phyloP scores from a whole-genome alignment of 2,797 vertebrate genomes.

The Vipera latastei region DNA sequence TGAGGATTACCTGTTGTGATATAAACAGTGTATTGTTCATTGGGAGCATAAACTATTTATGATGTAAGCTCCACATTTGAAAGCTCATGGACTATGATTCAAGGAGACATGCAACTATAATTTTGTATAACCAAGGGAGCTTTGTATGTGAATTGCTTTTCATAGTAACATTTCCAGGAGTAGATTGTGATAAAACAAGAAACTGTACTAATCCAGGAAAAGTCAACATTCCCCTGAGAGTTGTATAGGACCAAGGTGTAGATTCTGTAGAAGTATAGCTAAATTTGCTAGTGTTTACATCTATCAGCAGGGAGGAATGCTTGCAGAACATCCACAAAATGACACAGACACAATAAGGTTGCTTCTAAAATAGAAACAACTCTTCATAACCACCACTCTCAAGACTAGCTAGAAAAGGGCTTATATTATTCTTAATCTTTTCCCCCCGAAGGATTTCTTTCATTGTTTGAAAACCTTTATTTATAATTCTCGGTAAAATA shows the following conservation, averaged over 20 bases:
- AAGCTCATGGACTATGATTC: not conserved
- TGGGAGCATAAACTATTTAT: not conserved
- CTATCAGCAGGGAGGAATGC: not conserved
- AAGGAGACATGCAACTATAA: not conserved
- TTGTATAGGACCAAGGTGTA: not conserved
- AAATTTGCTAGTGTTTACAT: not conserved
- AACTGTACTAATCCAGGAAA: not conserved
- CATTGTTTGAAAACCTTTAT: not conserved
- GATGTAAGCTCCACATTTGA: not conserved
- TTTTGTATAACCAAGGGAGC: not conserved
- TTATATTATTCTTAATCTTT: not conserved
- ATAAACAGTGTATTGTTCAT: not conserved
- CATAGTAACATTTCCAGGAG: not conserved
- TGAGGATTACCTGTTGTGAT: not conserved
- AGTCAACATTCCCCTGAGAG: not conserved
- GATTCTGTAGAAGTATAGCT: not conserved
- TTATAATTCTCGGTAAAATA: not conserved
- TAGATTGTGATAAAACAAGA: not conserved
- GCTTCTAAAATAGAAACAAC: not conserved
- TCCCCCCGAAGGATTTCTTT: not conserved
- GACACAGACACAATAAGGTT: not conserved
- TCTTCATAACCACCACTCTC: not conserved
- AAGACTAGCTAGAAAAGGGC: not conserved
- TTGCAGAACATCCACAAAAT: not conserved
- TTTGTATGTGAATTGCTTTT: not conserved